Percentiles rank a stretch among this genome's conserved stretches.
phyloP scores from a whole-genome alignment of 1,140 invertebrate genomes.

The Aphelenchoides avenae region DNA sequence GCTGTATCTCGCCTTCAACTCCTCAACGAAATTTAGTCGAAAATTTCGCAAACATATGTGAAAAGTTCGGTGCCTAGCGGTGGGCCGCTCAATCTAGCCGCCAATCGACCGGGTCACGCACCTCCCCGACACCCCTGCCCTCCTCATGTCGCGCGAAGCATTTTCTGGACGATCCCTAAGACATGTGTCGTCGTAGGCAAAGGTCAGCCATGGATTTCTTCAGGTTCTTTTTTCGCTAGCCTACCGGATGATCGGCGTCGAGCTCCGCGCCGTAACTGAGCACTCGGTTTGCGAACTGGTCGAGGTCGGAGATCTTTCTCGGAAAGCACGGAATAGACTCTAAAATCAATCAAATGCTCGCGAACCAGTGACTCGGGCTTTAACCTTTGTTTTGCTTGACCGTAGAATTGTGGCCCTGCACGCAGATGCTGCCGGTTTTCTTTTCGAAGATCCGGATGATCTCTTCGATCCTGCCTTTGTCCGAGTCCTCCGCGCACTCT shows the following conservation, averaged over 20 bases:
- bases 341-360: slow-evolving; percentile 80
- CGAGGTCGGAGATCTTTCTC: slow-evolving; percentile 81
- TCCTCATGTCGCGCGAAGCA: too few relatives aligned
- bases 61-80: too few relatives aligned
- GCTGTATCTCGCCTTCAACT: too few relatives aligned
- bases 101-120: too few relatives aligned
- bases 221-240: slow-evolving; percentile 23
- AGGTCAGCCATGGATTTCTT: too few relatives aligned
- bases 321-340: slow-evolving; percentile 83
- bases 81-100: too few relatives aligned
- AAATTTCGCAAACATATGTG: too few relatives aligned
- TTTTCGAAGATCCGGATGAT: slow-evolving; percentile 60
- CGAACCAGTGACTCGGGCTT: slow-evolving; percentile 74
- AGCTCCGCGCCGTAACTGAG: slow-evolving; percentile 88
- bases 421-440: slow-evolving; percentile 42
- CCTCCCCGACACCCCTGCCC: too few relatives aligned
- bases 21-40: too few relatives aligned
- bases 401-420: slow-evolving; percentile 41
- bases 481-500: slow-evolving; percentile 65
- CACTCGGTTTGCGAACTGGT: slow-evolving; percentile 93
- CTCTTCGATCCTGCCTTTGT: slow-evolving; percentile 64
- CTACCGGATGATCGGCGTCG: slow-evolving; percentile 83
- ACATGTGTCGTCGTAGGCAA: too few relatives aligned
- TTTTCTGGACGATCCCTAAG: too few relatives aligned
- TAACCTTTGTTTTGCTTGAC: slow-evolving; percentile 65